Conservation (phyloP, 2,888 invertebrate genomes). For the Ormyrus pomaceus region DNA sequence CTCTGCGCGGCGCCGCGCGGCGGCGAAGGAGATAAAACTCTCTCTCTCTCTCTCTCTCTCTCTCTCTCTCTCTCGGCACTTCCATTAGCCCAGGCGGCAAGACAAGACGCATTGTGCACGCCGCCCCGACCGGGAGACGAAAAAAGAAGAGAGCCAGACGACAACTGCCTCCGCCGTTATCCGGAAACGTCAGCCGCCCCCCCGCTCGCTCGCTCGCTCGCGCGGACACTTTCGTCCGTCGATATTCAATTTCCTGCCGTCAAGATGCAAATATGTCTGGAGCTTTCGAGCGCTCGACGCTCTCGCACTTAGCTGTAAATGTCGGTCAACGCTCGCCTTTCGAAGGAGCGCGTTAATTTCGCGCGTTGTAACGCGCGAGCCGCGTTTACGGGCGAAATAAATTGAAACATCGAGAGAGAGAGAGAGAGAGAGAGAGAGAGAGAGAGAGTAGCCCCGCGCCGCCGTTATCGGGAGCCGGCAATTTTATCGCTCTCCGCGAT, state of each 20-base stretch:
- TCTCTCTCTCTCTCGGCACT: slow-evolving; percentile 60
- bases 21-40: slow-evolving; percentile 24
- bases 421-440: not conserved
- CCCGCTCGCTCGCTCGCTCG: too few species aligned
- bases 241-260: slow-evolving; percentile 70
- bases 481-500: slow-evolving; percentile 8
- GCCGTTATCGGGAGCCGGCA: not conserved
- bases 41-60: slow-evolving; percentile 63
- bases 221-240: slow-evolving; percentile 55
- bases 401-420: too few species aligned
- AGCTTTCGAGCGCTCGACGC: not conserved
- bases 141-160: too few species aligned
- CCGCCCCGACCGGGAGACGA: too few species aligned
- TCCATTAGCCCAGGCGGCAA: too few species aligned
- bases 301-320: too few species aligned
- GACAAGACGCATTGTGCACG: too few species aligned
- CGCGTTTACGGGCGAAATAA: not conserved
- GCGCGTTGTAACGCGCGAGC: too few species aligned
- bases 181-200: too few species aligned
- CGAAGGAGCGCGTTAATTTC: not conserved
- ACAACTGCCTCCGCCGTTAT: too few species aligned
- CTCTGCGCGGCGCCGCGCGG: slow-evolving; percentile 23
- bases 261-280: slow-evolving; percentile 60
- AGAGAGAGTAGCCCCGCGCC: not conserved
- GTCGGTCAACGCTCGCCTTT: too few species aligned